Percentiles rank a stretch among this genome's conserved stretches.
These are phyloP conservation scores for Botia kubotai DNA, from an alignment of 2,797 vertebrate species.

Conservation along the genomic window DNA sequence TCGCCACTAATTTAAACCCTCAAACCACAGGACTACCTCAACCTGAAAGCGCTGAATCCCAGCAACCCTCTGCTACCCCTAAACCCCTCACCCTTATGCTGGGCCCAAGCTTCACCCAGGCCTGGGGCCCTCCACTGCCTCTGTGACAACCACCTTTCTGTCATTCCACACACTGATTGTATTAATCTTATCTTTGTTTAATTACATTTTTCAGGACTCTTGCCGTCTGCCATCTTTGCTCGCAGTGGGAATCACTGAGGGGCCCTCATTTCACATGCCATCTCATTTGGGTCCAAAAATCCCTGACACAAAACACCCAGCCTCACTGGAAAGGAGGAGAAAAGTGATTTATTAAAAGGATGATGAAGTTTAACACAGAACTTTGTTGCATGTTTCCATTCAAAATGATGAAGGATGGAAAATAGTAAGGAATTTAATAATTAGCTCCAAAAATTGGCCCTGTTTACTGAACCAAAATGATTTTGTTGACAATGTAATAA, in stretches of 20 bases:
- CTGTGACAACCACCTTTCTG: slow-evolving; percentile 81
- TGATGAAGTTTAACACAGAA: slow-evolving; percentile 1
- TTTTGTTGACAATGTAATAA: too few species aligned
- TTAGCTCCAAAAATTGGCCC: too few species aligned
- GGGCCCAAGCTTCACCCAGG: slow-evolving; percentile 48
- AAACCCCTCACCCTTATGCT: slow-evolving; percentile 30
- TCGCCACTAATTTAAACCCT: slow-evolving; percentile 85
- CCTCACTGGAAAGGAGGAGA: slow-evolving; percentile 40
- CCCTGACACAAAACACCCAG: slow-evolving; percentile 29
- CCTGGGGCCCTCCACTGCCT: slow-evolving; percentile 71
- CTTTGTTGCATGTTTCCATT: background rate
- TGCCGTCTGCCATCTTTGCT: slow-evolving; percentile 82
- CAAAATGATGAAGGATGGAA: background rate
- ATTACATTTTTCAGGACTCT: slow-evolving; percentile 86
- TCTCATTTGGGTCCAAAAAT: slow-evolving; percentile 77
- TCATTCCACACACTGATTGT: slow-evolving; percentile 79
- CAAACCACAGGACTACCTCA: slow-evolving; percentile 78
- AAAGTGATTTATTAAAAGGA: slow-evolving; percentile 12
- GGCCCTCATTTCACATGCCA: slow-evolving; percentile 80
- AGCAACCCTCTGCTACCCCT: slow-evolving; percentile 58
- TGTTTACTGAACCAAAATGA: too few species aligned
- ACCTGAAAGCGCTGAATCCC: slow-evolving; percentile 80
- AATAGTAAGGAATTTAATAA: too few species aligned
- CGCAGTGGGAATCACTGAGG: slow-evolving; percentile 80
- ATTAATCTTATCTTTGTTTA: slow-evolving; percentile 85